phyloP scores from a whole-genome alignment of 2,113 vertebrate genomes.

The Anarhynchus alexandrinus region DNA sequence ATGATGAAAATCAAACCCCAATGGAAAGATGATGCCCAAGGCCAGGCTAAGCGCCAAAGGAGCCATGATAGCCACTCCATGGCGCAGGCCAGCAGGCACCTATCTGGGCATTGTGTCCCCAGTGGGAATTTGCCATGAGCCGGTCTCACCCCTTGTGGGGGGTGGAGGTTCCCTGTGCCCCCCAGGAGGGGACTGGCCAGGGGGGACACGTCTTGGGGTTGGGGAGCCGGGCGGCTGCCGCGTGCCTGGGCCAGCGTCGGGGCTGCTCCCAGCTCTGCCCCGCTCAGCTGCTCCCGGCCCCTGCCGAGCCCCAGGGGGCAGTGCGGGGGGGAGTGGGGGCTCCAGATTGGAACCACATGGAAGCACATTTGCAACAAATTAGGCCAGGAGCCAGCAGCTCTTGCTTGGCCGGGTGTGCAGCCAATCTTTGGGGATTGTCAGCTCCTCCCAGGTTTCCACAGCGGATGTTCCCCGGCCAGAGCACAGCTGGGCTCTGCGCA shows the following conservation, averaged over 20 bases:
- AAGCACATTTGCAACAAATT: slow-evolving; percentile 79
- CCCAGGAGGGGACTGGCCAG: background rate
- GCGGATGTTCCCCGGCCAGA: slow-evolving; percentile 90
- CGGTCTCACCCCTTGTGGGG: background rate
- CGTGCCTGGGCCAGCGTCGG: accelerated
- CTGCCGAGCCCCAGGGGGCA: background rate
- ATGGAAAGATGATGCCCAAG: background rate
- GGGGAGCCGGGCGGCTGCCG: background rate
- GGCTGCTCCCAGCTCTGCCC: background rate
- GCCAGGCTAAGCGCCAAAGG: background rate
- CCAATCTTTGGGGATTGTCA: slow-evolving; percentile 73
- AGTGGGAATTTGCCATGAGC: background rate
- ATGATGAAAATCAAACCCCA: background rate
- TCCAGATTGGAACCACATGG: slow-evolving; percentile 87
- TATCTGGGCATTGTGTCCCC: background rate
- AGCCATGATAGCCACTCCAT: background rate
- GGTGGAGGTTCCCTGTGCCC: background rate
- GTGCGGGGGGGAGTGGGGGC: background rate
- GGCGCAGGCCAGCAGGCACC: accelerated
- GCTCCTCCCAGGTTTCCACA: slow-evolving; percentile 82
- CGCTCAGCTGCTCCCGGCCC: background rate
- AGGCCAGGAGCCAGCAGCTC: slow-evolving; percentile 72
- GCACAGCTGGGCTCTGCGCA: slow-evolving; percentile 84
- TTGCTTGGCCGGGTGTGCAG: slow-evolving; percentile 66
- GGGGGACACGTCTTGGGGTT: accelerated